These are phyloP conservation scores for Copidosoma aretas DNA, from an alignment of 2,888 invertebrate species.

Conservation along the genomic window DNA sequence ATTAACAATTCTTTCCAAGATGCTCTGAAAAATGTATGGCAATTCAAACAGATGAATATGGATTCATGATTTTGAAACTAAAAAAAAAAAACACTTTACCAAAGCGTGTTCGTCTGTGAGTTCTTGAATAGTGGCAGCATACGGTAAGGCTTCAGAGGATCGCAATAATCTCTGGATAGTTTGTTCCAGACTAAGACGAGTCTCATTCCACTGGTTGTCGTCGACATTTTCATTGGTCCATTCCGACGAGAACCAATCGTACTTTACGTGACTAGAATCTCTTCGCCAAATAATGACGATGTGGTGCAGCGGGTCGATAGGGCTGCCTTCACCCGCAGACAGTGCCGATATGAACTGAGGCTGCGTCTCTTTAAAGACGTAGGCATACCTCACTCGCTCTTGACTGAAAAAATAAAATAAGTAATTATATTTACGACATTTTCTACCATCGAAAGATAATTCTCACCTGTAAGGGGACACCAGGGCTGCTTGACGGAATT, in stretches of 20 bases:
- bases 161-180: constrained; percentile 75
- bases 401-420: constrained; percentile 45
- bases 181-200: constrained; percentile 75
- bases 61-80: not conserved
- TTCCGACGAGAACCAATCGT: constrained; percentile 84
- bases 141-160: constrained; percentile 76
- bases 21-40: constrained; percentile 61
- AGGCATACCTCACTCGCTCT: constrained; percentile 81
- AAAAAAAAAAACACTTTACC: constrained; percentile 60
- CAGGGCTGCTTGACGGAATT: constrained; percentile 75
- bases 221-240: constrained; percentile 65
- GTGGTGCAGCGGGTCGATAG: constrained; percentile 74
- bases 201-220: constrained; percentile 72
- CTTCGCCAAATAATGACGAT: constrained; percentile 91
- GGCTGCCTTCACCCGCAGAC: constrained; percentile 68
- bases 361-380: constrained; percentile 86
- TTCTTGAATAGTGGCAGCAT: constrained; percentile 76
- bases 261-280: constrained; percentile 84
- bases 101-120: constrained; percentile 62
- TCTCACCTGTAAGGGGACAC: constrained; percentile 69
- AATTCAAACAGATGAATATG: not conserved
- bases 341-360: constrained; percentile 81
- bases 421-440: not conserved
- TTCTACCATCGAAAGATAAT: constrained; percentile 13
- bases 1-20: constrained; percentile 73